Evolutionary conservation across 2,113 vertebrate species (phyloP), one percentile per base, ranked within the genome.

Genomic region (Albula glossodonta): DNA sequence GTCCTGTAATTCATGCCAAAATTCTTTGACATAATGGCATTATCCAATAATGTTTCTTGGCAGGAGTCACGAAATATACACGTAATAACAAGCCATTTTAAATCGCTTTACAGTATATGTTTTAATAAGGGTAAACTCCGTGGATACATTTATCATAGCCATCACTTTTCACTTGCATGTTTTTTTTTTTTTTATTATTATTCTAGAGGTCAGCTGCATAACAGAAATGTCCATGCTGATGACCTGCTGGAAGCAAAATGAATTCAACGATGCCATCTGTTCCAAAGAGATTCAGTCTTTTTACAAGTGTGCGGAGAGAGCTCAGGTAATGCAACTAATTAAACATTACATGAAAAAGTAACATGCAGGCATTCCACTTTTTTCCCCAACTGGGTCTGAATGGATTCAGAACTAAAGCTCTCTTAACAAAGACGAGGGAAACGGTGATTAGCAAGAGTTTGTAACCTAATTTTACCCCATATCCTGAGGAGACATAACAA

Each of bases 181-280:
- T 41, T 41, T 41, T 41, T 41, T 41, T 41, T 41, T 7, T n/a
- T n/a, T n/a, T n/a, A n/a, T n/a, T n/a, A n/a, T 8, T 48, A 0
- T 92, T 78, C 4, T 83, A 99, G 98, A 98, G 94, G 97, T 97
- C 0, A 93, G 96, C 0, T 99, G 98, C 84, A 88, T 98, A 84
- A 96, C 95, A 0, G 97, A 99, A 94, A 98, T 99, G 96, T 95
- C 96, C 0, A 22, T 97, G 0, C 91, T 99, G 94, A 98, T 99
- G 98, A 96, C 96, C 49, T 99, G 98, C 88, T 99, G 98, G 98
- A 99, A 98, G 87, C 92, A 92, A 89, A 97, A 97, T 57, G 95
- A 97, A 81, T 99, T 99, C 90, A 94, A 87, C 0, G 96, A 97
- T 0, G 0, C 70, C 0, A 85, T 93, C 0, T 99, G 98, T 90